Evolutionary conservation across 2,113 vertebrate species (phyloP), one percentile per base, ranked within the genome.

Genomic region (Oophaga pumilio): DNA sequence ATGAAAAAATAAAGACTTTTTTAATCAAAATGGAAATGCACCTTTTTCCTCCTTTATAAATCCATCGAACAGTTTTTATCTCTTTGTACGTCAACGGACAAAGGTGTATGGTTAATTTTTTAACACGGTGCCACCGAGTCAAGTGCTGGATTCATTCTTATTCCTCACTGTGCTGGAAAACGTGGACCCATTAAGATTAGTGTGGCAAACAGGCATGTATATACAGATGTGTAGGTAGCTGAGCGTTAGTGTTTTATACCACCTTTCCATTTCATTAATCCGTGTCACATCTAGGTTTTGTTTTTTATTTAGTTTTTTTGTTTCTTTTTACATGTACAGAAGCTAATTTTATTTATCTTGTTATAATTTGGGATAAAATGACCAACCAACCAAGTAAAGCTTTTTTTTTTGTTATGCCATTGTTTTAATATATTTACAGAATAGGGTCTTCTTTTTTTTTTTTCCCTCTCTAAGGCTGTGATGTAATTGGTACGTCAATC

Each of bases 1-100:
- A 90, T 43, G 90, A 91, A 89, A 89, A 77, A 88, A 89, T 90
- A 91, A 89, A 93, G 89, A 92, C 92, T 93, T 91, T 78, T 92
- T 43, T 73, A 79, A 74, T 43, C 91, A 88, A 88, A 92, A 91
- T 91, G 92, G 91, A 91, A 93, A 94, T 92, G 94, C 93, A 92
- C 91, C 92, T 87, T 92, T 95, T 93, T 43, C 33, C 94, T 93
- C 93, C 91, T 93, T 94, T 94, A 15, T 20, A 92, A 93, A 95
- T 93, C 91, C 94, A 96, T 94, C 91, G 93, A 93, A 92, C 93
- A 94, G 95, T 94, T 94, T 93, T 87, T 86, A 66, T 64, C 11
- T 91, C 92, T 94, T 95, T 95, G 93, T 93, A 93, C 94, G 92
- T 92, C 93, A 94, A 95, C 90, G 94, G 94, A 95, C 93, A 93